Conservation (phyloP, 2,113 vertebrate species). For the Xiphophorus hellerii region DNA sequence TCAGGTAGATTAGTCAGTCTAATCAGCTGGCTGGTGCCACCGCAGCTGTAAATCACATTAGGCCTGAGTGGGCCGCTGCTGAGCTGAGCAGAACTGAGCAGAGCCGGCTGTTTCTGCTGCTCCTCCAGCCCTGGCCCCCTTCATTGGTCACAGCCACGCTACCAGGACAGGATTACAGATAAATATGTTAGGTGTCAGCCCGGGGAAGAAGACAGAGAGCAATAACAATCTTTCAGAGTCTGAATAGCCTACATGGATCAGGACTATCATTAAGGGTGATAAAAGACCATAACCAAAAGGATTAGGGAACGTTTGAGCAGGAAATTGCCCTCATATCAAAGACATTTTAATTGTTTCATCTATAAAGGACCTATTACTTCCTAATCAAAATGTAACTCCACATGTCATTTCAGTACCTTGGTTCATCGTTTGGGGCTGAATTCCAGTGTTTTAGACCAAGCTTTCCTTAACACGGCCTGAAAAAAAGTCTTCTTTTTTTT, state of each 20-base stretch:
- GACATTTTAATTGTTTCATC: conserved; percentile 64
- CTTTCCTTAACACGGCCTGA: not conserved
- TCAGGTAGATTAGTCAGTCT: conserved; percentile 74
- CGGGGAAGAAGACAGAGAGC: conserved; percentile 62
- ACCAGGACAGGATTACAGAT: conserved; percentile 72
- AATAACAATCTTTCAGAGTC: conserved; percentile 51
- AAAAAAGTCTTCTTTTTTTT: no score
- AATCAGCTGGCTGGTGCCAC: conserved; percentile 66
- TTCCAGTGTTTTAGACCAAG: not conserved
- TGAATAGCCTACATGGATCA: conserved; percentile 50
- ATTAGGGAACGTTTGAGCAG: conserved; percentile 70
- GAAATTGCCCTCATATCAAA: conserved; percentile 61
- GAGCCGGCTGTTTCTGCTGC: conserved; percentile 57
- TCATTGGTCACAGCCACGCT: conserved; percentile 73
- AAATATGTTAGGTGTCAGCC: conserved; percentile 77
- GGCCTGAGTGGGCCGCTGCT: conserved; percentile 60
- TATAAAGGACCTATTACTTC: conserved; percentile 60
- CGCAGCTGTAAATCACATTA: conserved; percentile 75
- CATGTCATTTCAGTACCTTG: not conserved
- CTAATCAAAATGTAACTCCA: conserved; percentile 50
- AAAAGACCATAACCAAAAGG: conserved; percentile 63
- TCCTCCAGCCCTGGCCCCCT: conserved; percentile 64
- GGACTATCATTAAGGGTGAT: conserved; percentile 68
- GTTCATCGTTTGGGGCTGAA: not conserved
- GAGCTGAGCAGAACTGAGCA: conserved; percentile 28